phyloP scores from a whole-genome alignment of 2,797 vertebrate genomes.

The Scyliorhinus canicula region DNA sequence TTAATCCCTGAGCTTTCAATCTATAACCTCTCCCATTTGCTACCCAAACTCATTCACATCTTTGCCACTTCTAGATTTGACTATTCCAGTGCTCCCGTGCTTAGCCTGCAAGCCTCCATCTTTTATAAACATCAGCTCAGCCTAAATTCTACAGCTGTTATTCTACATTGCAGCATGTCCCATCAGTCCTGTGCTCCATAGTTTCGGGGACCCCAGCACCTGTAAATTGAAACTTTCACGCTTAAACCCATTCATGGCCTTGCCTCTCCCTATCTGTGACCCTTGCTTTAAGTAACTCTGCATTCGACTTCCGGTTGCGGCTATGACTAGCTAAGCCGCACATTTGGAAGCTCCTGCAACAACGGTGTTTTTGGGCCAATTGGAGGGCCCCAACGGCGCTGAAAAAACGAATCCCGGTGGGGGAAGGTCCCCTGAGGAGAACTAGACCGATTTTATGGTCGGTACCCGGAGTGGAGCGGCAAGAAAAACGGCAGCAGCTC shows the following conservation, averaged over 20 bases:
- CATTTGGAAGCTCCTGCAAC: too few species aligned
- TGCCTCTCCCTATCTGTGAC: too few species aligned
- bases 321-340: too few species aligned
- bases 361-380: too few species aligned
- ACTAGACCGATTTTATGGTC: too few species aligned
- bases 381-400: too few species aligned
- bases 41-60: background rate
- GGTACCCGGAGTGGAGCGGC: too few species aligned
- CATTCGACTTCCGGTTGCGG: too few species aligned
- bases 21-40: background rate
- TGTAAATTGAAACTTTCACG: background rate
- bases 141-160: background rate
- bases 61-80: background rate
- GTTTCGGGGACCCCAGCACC: background rate
- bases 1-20: background rate
- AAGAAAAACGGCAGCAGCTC: too few species aligned
- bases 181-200: background rate
- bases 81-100: background rate
- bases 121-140: background rate
- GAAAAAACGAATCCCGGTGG: too few species aligned
- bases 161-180: background rate
- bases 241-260: background rate
- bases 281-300: too few species aligned
- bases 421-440: too few species aligned
- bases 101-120: background rate